Base-by-base conservation (phyloP, 35 echinoderm and acorn worm genomes). In the Holothuria glaberrima region DNA sequence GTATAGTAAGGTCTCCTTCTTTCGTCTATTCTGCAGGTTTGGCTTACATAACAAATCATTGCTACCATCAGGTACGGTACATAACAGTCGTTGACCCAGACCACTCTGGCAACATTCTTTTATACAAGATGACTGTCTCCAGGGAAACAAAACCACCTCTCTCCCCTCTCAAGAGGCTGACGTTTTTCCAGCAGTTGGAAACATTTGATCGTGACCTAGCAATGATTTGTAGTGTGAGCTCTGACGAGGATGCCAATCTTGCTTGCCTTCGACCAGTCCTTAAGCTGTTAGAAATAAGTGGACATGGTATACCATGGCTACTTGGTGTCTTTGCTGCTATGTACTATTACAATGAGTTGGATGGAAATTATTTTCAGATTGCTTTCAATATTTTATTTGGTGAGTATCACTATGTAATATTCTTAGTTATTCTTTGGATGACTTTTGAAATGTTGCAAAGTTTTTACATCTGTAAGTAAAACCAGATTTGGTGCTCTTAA, bases 281-380 rank as follows among this genome's bases (percentile, higher is more conserved):
- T 41, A 90, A 93, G 58, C 48, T 96, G 2, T 28, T 97, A 16
- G 94, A 97, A 73, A 58, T 91, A 32, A 85, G 67, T 83, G 94
- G 94, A 0, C 94, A 97, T 91, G 94, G 94, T 28, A 70, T 97
- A 32, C 89, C 88, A 0, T 97, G 94, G 94, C 58, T 97, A 18
- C 21, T 78, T 20, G 86, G 76, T 32, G 57, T 86, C 75, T 22
- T 95, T 33, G 52, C 76, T 27, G 30, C 76, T 0, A 46, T 95
- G 61, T 89, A 89, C 45, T 68, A 59, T 28, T 48, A 79, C 35
- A 65, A 82, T 61, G 62, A 22, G 31, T 20, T 0, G 2, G 65
- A 93, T 52, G 25, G 81, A 31, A 10, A 69, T 21, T 33, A 71
- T 33, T 67, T 88, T 48, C 46, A 97, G 32, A 30, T 88, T 36